Percentiles rank a stretch among this genome's conserved stretches.
These are phyloP conservation scores for Periphyllus acericola DNA, from an alignment of 2,888 invertebrate genomes.

Conservation along the genomic window DNA sequence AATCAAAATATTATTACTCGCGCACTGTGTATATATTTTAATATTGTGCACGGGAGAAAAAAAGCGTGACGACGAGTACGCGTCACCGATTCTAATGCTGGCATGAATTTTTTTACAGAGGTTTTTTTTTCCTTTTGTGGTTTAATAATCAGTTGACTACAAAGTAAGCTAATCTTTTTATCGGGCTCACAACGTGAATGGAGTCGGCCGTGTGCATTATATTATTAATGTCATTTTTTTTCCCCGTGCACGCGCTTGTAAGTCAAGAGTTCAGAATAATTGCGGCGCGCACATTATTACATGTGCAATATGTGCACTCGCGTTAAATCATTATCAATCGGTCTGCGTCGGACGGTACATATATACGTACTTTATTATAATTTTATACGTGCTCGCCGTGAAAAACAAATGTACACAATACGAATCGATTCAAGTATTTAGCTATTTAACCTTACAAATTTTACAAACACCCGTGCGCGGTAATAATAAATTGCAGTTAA, in stretches of 20 bases:
- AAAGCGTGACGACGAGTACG: conserved; percentile 15
- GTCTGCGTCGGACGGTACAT: neutral
- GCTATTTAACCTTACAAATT: neutral
- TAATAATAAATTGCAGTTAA: neutral
- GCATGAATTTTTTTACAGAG: neutral
- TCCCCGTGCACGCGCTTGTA: no score
- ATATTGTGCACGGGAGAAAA: neutral
- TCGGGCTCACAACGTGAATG: neutral
- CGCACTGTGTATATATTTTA: neutral
- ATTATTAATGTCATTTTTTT: neutral
- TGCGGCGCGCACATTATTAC: no score
- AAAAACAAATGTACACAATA: neutral
- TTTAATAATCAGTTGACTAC: neutral
- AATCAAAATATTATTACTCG: neutral
- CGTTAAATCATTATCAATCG: neutral
- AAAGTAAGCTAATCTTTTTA: neutral
- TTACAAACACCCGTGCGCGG: neutral
- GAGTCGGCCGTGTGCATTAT: neutral
- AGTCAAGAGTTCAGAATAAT: no score
- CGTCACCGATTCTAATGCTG: neutral
- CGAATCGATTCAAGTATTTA: neutral
- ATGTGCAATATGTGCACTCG: neutral
- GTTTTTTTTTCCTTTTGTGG: conserved; percentile 3
- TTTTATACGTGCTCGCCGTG: neutral
- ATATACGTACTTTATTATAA: neutral